These are phyloP conservation scores for Parnassius smintheus DNA, from an alignment of 2,888 invertebrate species.

Conservation along the genomic window DNA sequence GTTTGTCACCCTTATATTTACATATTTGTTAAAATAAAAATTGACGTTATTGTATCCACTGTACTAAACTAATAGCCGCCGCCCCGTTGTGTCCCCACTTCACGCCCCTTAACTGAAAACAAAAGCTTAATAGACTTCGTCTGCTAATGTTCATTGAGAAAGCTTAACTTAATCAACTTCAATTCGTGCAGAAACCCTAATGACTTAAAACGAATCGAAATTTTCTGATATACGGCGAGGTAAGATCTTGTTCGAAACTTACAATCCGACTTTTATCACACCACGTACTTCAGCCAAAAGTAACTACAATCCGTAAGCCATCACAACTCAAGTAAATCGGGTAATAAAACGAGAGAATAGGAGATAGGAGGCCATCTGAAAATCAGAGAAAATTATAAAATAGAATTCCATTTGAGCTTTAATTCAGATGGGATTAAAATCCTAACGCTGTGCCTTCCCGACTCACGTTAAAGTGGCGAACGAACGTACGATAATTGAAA, in stretches of 20 bases:
- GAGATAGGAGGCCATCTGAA: conserved; percentile 43
- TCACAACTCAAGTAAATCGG: conserved; percentile 29
- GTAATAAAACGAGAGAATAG: conserved; percentile 39
- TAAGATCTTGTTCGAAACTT: conserved; percentile 25
- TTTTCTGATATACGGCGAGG: conserved; percentile 35
- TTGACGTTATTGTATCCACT: too few species aligned
- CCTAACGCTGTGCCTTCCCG: conserved; percentile 42
- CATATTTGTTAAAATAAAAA: too few species aligned
- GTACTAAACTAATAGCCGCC: not conserved
- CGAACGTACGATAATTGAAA: conserved; percentile 57
- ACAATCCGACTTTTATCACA: conserved; percentile 33
- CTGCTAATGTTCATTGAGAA: conserved; percentile 23
- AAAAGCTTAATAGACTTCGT: conserved; percentile 24
- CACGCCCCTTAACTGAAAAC: conserved; percentile 12
- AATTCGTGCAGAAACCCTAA: conserved; percentile 40
- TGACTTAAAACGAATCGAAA: conserved; percentile 36
- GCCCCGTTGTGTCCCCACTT: conserved; percentile 5
- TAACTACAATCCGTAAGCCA: conserved; percentile 25
- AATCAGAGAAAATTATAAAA: conserved; percentile 60
- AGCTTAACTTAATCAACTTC: conserved; percentile 39
- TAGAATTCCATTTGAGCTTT: conserved; percentile 58
- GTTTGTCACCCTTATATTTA: too few species aligned
- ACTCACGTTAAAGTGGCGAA: conserved; percentile 36
- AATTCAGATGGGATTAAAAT: conserved; percentile 57
- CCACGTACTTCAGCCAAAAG: conserved; percentile 26